A percentile compares a stretch with the other conserved stretches of the same genome.
Conservation (phyloP, 2,797 vertebrate species). For the Leptatherina wallacei region DNA sequence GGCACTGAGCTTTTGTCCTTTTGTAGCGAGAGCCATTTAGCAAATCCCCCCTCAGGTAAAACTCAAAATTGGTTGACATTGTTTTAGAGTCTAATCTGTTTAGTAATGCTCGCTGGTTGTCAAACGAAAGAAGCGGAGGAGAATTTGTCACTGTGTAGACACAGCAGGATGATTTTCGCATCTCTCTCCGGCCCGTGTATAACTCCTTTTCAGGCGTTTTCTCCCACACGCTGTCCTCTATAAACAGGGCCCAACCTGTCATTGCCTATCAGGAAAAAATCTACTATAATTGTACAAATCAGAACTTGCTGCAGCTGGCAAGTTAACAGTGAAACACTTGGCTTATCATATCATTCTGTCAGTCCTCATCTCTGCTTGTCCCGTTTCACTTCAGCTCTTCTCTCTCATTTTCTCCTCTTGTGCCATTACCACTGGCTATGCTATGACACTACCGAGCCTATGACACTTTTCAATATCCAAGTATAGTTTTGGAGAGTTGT, state of each 20-base stretch:
- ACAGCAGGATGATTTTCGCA: background rate
- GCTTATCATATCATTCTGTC: constrained; percentile 47
- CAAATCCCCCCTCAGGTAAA: constrained; percentile 30
- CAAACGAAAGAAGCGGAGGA: constrained; percentile 17
- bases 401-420: constrained; percentile 13
- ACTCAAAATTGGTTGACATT: constrained; percentile 16
- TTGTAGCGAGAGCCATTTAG: constrained; percentile 18
- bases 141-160: constrained; percentile 29
- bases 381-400: constrained; percentile 29
- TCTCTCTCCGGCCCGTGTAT: constrained; percentile 5
- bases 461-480: constrained; percentile 89
- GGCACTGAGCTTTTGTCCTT: constrained; percentile 25
- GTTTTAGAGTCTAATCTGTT: constrained; percentile 44
- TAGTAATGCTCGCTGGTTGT: constrained; percentile 25
- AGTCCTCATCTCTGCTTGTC: constrained; percentile 48
- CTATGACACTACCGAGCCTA: constrained; percentile 75
- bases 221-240: constrained; percentile 17
- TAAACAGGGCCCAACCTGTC: constrained; percentile 44
- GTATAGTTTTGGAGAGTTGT: constrained; percentile 68
- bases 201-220: constrained; percentile 7
- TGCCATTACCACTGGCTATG: constrained; percentile 75
- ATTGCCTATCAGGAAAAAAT: constrained; percentile 28
- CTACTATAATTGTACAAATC: constrained; percentile 58
- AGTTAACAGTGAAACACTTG: constrained; percentile 38
- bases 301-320: constrained; percentile 44